Percentiles rank a stretch among this genome's conserved stretches.
Evolutionary conservation across 2,113 vertebrate genomes (phyloP).

Genomic region (Trogon melanurus): DNA sequence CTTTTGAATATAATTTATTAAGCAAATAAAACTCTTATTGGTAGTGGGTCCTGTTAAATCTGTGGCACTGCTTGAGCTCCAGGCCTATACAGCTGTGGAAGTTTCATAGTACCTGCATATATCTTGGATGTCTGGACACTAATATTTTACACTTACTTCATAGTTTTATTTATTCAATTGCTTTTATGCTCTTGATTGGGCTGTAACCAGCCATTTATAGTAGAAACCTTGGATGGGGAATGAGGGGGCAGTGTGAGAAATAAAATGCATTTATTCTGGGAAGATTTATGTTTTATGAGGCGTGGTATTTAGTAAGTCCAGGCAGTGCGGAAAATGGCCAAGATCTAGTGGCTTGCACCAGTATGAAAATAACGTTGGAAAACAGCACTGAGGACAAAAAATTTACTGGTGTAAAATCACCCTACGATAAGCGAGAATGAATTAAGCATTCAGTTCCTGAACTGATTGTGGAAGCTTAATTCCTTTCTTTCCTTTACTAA

Average conservation of each 20-base stretch:
- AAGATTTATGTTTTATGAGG: slow-evolving; percentile 74
- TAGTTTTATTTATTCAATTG: slow-evolving; percentile 79
- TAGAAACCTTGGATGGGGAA: slow-evolving; percentile 67
- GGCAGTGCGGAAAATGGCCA: slow-evolving; percentile 47
- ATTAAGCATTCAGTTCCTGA: background rate
- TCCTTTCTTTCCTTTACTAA: background rate
- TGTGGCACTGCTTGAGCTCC: slow-evolving; percentile 65
- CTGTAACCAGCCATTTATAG: slow-evolving; percentile 74
- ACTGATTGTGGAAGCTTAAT: background rate
- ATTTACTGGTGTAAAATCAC: background rate
- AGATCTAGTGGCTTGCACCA: slow-evolving; percentile 49
- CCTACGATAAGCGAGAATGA: background rate
- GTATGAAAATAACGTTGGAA: slow-evolving; percentile 45
- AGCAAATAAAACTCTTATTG: slow-evolving; percentile 84
- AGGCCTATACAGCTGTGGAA: slow-evolving; percentile 72
- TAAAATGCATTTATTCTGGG: slow-evolving; percentile 69
- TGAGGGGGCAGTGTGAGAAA: slow-evolving; percentile 33
- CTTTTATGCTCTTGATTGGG: slow-evolving; percentile 75
- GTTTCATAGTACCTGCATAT: slow-evolving; percentile 73
- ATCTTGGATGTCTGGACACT: slow-evolving; percentile 79
- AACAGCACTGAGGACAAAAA: background rate
- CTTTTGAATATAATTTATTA: slow-evolving; percentile 87
- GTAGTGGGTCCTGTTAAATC: slow-evolving; percentile 78
- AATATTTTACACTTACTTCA: slow-evolving; percentile 87
- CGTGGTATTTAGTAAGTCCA: slow-evolving; percentile 69